phyloP scores from a whole-genome alignment of 2,113 vertebrate genomes.

The Pseudois nayaur region DNA sequence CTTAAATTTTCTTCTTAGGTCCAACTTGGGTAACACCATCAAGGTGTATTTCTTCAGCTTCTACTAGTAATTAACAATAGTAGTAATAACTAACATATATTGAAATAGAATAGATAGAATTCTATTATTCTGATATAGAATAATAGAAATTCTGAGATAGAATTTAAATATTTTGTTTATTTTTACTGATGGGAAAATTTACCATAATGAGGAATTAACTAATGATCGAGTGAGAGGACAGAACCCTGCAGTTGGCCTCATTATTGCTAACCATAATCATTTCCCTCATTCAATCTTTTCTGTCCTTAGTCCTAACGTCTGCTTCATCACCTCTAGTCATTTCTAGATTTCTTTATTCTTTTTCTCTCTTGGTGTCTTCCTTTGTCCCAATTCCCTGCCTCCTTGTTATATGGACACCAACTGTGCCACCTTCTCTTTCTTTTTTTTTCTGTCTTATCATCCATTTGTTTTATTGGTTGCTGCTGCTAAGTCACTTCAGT shows the following conservation, averaged over 20 bases:
- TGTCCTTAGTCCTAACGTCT: neutral
- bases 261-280: neutral
- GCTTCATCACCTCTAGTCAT: neutral
- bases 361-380: neutral
- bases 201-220: neutral
- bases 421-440: neutral
- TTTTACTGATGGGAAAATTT: neutral
- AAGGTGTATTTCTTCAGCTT: neutral
- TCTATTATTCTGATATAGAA: too few relatives aligned
- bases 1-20: neutral
- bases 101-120: neutral
- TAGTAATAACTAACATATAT: neutral
- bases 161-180: neutral
- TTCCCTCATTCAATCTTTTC: neutral
- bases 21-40: neutral
- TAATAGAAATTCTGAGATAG: neutral
- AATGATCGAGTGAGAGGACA: neutral
- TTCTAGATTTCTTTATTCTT: neutral
- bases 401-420: neutral
- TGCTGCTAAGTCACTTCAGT: too few relatives aligned
- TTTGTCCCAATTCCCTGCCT: neutral
- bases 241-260: neutral
- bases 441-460: neutral
- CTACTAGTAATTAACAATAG: conserved; percentile 11
- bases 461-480: neutral